Conservation (phyloP, 2,113 vertebrate species). For the Haplochromis burtoni region DNA sequence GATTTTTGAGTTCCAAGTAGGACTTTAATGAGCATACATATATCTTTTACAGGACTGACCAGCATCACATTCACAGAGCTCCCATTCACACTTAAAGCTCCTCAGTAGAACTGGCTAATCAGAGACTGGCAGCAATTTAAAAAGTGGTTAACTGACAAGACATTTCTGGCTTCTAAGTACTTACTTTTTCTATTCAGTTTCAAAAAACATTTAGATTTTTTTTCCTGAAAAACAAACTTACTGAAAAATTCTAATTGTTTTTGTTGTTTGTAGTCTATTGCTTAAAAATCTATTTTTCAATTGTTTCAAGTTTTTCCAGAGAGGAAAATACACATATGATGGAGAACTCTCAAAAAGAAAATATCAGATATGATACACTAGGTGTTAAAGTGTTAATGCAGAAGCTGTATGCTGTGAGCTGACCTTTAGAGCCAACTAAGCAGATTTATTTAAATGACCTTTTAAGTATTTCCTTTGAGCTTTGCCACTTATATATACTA, state of each 20-base stretch:
- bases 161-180: background rate
- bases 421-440: background rate
- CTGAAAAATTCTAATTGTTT: background rate
- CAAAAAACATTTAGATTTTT: background rate
- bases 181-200: background rate
- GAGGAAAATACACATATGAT: background rate
- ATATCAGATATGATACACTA: background rate
- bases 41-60: background rate
- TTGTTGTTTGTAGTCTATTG: background rate
- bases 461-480: background rate
- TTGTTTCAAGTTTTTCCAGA: background rate
- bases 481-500: background rate
- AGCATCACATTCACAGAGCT: slow-evolving; percentile 1
- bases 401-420: background rate
- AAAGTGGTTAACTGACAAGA: background rate
- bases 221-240: background rate
- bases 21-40: background rate
- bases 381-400: background rate
- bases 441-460: background rate
- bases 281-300: background rate
- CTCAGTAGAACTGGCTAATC: background rate
- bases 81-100: slow-evolving; percentile 8
- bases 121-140: background rate
- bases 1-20: background rate
- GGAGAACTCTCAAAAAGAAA: background rate